Base-by-base conservation (phyloP, 2,797 vertebrate species). In the Enteromius thamalakanensis region DNA sequence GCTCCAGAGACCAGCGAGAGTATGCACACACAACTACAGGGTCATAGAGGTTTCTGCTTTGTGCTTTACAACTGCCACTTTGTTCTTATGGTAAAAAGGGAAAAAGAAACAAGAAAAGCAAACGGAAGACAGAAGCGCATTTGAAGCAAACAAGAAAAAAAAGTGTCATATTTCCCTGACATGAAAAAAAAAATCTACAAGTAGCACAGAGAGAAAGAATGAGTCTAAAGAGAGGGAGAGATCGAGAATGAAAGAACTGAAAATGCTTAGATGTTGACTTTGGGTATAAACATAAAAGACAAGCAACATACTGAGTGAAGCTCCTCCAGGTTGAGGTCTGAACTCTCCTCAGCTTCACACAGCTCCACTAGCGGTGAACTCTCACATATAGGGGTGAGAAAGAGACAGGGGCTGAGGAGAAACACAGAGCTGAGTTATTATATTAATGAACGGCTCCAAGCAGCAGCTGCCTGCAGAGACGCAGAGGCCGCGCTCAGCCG, bases 401-500 rank as follows among this genome's bases (percentile, higher is more conserved):
- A 47, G 74, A 53, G 84, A 77, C 34, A 64, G 81, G 51, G 42
- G 62, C 32, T 64, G 74, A 17, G 75, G 82, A 82, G 82, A 84
- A 90, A 83, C 29, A 79, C 83, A 40, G 34, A 60, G 76, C 68
- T 76, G 79, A 68, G 83, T 88, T 88, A 90, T 90, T 91, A 90
- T 89, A 91, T 90, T 90, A 91, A 93, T 88, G 82, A 88, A 90
- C 87, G 76, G 81, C 85, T 86, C 72, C 81, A 40, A 40, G 58
- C 84, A 82, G 86, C 40, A 71, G 79, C 74, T 60, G 81, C 76
- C 83, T 19, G 76, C 76, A 71, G 65, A 83, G 75, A 83, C 77
- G 53, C 64, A 1, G 53, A 69, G 80, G 81, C 82, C 60, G 76
- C 84, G 85, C 80, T 84, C 64, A 80, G 53, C 78, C 76, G 85